Conservation (phyloP, 2,797 vertebrate species). For the Ataeniobius toweri region DNA sequence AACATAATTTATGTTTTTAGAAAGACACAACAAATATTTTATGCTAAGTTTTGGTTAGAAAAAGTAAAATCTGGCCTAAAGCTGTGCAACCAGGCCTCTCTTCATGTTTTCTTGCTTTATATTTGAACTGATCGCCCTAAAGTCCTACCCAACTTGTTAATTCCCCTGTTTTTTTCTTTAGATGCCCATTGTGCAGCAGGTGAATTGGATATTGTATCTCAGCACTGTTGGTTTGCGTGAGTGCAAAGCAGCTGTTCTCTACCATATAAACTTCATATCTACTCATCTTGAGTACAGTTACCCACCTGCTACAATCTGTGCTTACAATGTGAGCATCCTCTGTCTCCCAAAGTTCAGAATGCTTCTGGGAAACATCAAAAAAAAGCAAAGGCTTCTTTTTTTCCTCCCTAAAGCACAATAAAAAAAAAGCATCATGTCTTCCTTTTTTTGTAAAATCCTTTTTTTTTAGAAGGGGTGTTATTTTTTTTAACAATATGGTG, state of each 20-base stretch:
- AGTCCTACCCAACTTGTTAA: slow-evolving; percentile 85
- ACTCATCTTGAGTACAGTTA: slow-evolving; percentile 86
- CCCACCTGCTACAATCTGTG: slow-evolving; percentile 88
- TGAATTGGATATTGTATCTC: slow-evolving; percentile 99
- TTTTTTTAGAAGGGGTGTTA: slow-evolving; percentile 15
- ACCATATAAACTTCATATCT: slow-evolving; percentile 89
- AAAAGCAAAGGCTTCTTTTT: slow-evolving; percentile 27
- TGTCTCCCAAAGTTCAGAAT: slow-evolving; percentile 8
- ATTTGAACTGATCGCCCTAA: slow-evolving; percentile 70
- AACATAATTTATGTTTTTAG: slow-evolving; percentile 1
- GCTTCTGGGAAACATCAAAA: slow-evolving; percentile 22
- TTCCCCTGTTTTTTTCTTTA: slow-evolving; percentile 98
- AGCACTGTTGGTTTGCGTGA: slow-evolving; percentile 98
- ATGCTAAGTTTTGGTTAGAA: slow-evolving; percentile 7
- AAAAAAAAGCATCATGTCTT: slow-evolving; percentile 8
- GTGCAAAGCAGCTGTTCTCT: slow-evolving; percentile 97
- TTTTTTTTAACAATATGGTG: slow-evolving; percentile 3
- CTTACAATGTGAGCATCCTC: slow-evolving; percentile 85
- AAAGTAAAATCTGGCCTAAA: slow-evolving; percentile 42
- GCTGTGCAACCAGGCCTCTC: slow-evolving; percentile 76
- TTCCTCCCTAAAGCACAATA: slow-evolving; percentile 22
- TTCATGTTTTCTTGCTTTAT: slow-evolving; percentile 70
- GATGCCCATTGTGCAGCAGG: slow-evolving; percentile 97
- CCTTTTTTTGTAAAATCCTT: slow-evolving; percentile 18
- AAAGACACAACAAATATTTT: background rate